Base-by-base conservation (phyloP, 2,797 vertebrate genomes). In the Molossus alvarezi region DNA sequence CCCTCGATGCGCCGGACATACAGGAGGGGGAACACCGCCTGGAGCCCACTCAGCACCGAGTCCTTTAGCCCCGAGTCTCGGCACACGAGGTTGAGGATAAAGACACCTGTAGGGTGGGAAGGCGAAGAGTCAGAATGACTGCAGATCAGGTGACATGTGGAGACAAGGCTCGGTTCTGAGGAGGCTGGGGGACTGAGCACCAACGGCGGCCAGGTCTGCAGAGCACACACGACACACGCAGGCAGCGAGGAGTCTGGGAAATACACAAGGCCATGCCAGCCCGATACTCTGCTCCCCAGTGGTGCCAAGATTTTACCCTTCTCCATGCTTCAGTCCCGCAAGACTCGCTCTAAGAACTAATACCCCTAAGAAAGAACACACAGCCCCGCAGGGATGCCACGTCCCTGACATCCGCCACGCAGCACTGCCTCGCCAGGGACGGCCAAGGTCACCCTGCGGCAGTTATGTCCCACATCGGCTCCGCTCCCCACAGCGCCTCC, bases 81-180 rank as follows among this genome's bases (percentile, higher is more conserved):
- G 96, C 99, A 99, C 94, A 99, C 99, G 5, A 99, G 98, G 96
- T 99, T 99, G 94, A 99, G 98, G 95, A 99, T 98, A 45, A 99
- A 99, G 91, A 99, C 84, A n/a, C 99, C 99, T 99, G 96, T 1
- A 80, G 93, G 75, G 41, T n/a, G 13, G 23, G 0, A 15, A 98
- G 33, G 69, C 93, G 15, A 79, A 79, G 58, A 86, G 67, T 64
- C 62, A 76, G 67, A 58, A 72, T 27, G 72, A 57, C 18, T 7
- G 1, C 37, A 33, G 45, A n/a, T 57, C 37, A n/a, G n/a, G 20
- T 82, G 7, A 57, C 53, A 41, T 0, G 10, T 1, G 57, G 65
- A 90, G 33, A 90, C 53, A 51, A 89, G 57, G 48, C 17, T 60
- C 21, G 20, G 48, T 21, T 21, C 76, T 45, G 48, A 88, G 67